Conservation (phyloP, 2,797 vertebrate genomes). For the Chloroceryle amazona region DNA sequence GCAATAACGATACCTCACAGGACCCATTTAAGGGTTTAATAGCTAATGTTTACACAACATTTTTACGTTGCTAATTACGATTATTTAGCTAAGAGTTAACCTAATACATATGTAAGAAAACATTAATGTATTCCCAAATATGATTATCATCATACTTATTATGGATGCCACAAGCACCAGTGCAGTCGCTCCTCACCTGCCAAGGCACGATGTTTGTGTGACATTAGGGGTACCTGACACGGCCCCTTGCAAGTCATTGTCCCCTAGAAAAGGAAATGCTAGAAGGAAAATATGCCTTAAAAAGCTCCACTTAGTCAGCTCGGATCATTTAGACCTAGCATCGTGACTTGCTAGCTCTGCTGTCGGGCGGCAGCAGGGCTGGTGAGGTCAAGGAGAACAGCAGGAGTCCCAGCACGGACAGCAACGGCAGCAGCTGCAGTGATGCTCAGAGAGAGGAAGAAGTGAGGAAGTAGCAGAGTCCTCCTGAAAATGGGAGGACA, state of each 20-base stretch:
- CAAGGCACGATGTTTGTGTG: neutral
- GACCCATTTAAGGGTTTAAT: constrained; percentile 37
- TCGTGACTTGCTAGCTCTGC: neutral
- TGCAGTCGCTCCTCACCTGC: neutral
- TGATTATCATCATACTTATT: constrained; percentile 12
- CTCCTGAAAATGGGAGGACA: neutral
- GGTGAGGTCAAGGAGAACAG: neutral
- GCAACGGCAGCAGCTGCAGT: neutral
- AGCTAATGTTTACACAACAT: constrained; percentile 11
- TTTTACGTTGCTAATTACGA: constrained; percentile 52
- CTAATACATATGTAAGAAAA: constrained; percentile 42
- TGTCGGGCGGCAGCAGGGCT: neutral
- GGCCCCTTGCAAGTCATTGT: rapidly evolving
- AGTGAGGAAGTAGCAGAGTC: neutral
- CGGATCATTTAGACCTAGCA: neutral
- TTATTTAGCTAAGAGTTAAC: constrained; percentile 45
- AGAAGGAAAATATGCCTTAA: neutral
- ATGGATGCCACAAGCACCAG: neutral
- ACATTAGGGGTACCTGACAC: neutral
- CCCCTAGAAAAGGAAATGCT: neutral
- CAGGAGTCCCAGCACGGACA: neutral
- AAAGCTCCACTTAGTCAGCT: neutral
- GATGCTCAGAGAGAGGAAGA: neutral
- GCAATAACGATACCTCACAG: constrained; percentile 56
- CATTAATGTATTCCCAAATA: constrained; percentile 41